These are phyloP conservation scores for Pachydiplax longipennis DNA, from an alignment of 2,888 invertebrate genomes.

Conservation along the genomic window DNA sequence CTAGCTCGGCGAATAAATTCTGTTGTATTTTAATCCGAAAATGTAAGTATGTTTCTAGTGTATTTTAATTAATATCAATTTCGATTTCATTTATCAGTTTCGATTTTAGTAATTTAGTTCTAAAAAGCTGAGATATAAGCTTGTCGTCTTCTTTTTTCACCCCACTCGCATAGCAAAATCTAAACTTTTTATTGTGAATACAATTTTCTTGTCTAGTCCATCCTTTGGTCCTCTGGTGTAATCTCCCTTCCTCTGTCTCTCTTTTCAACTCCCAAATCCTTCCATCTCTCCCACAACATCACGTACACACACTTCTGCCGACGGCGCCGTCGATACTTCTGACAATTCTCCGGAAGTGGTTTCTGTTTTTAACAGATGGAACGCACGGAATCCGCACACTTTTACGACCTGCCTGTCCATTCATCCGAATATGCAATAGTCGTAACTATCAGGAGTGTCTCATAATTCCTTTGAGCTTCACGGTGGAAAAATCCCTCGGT, in stretches of 20 bases:
- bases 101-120: too few species aligned
- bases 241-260: conserved; percentile 48
- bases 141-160: too few species aligned
- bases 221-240: neutral
- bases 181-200: too few species aligned
- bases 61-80: too few species aligned
- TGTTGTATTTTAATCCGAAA: too few species aligned
- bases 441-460: neutral
- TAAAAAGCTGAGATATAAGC: too few species aligned
- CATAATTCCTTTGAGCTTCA: too few species aligned
- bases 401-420: neutral
- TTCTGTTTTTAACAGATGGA: neutral
- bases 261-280: conserved; percentile 2
- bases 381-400: neutral
- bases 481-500: too few species aligned
- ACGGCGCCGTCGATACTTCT: neutral
- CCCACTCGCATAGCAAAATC: too few species aligned
- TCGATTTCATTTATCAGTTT: too few species aligned
- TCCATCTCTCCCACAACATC: conserved; percentile 48
- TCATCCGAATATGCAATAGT: neutral
- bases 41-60: too few species aligned
- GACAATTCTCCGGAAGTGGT: neutral
- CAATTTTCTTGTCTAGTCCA: neutral
- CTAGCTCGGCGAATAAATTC: too few species aligned
- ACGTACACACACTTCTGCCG: conserved; percentile 46